Conservation (phyloP, 2,797 vertebrate species). For the Catostomus latipinnis region DNA sequence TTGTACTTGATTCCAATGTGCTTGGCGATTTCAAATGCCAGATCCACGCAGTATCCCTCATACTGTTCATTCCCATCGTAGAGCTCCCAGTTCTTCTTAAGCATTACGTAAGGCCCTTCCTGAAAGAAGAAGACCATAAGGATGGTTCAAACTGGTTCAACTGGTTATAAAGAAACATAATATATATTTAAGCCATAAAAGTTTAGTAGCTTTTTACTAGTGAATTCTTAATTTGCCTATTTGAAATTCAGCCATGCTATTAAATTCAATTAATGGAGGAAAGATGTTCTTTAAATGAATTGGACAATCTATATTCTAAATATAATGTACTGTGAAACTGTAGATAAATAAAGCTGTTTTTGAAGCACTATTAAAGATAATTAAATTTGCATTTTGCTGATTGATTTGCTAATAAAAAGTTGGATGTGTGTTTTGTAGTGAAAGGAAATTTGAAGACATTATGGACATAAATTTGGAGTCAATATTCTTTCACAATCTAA, state of each 20-base stretch:
- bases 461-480: neutral
- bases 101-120: conserved; percentile 99
- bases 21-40: conserved; percentile 98
- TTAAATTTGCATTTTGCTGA: conserved; percentile 3
- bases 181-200: conserved; percentile 1
- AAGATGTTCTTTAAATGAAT: too few species aligned
- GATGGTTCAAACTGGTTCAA: conserved; percentile 40
- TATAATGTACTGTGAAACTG: too few species aligned
- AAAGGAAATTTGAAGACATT: neutral
- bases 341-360: neutral
- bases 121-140: conserved; percentile 75
- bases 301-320: too few species aligned
- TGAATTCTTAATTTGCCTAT: neutral
- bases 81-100: conserved; percentile 99
- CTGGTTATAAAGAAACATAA: conserved; percentile 13
- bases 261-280: too few species aligned
- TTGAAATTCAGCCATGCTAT: too few species aligned
- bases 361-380: conserved; percentile 8
- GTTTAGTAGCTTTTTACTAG: neutral
- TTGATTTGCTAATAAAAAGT: conserved; percentile 21
- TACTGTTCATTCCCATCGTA: conserved; percentile 98
- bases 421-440: neutral
- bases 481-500: neutral
- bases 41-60: conserved; percentile 99
- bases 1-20: conserved; percentile 99